Evolutionary conservation across 2,888 invertebrate genomes (phyloP).

Genomic region (Diadegma fenestrale): DNA sequence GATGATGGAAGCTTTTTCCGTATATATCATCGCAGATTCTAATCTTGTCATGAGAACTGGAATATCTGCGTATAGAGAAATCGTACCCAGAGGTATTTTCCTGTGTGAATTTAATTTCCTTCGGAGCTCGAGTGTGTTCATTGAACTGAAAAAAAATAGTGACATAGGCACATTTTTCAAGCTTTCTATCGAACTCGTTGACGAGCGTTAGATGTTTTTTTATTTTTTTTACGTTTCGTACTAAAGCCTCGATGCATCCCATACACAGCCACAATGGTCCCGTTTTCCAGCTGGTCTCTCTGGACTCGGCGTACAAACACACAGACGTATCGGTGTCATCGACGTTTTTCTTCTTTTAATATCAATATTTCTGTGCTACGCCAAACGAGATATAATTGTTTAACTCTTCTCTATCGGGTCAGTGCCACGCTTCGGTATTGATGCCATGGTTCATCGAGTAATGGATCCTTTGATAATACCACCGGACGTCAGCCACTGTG

Average conservation of each 20-base stretch:
- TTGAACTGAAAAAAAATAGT: conserved; percentile 30
- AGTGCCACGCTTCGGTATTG: neutral
- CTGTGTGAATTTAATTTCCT: conserved; percentile 44
- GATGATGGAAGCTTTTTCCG: conserved; percentile 20
- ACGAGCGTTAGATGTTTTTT: conserved; percentile 26
- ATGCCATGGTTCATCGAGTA: conserved; percentile 55
- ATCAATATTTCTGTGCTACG: conserved; percentile 18
- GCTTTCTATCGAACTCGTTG: conserved; percentile 54
- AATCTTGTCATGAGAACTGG: conserved; percentile 25
- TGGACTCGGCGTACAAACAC: neutral
- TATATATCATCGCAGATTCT: conserved; percentile 12
- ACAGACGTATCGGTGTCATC: conserved; percentile 9
- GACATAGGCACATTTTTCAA: conserved; percentile 39
- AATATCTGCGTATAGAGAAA: conserved; percentile 3
- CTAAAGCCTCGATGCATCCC: conserved; percentile 25
- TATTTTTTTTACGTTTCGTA: neutral
- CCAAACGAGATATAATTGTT: conserved; percentile 42
- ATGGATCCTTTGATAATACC: conserved; percentile 59
- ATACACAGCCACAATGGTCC: neutral
- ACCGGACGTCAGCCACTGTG: neutral
- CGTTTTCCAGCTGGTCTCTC: neutral
- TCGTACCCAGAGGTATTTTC: conserved; percentile 1
- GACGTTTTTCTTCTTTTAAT: conserved; percentile 35
- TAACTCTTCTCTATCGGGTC: conserved; percentile 1
- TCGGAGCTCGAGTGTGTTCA: conserved; percentile 9